Evolutionary conservation across 2,888 invertebrate species (phyloP).

Genomic region (Mythimna ferrago): DNA sequence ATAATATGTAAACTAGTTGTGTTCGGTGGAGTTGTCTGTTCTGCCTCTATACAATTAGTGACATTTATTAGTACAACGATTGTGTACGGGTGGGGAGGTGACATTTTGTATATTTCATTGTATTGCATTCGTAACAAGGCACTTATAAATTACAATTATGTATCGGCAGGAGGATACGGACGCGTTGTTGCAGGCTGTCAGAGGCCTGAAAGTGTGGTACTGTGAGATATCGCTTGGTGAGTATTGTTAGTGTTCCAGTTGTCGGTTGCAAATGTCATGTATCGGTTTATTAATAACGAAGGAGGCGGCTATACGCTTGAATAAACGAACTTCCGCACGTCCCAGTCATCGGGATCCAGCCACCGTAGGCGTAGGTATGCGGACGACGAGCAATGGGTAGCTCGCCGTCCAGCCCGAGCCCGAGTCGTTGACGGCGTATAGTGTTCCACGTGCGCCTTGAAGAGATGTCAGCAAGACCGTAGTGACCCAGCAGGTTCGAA

Average conservation of each 20-base stretch:
- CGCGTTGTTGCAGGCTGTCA: background rate
- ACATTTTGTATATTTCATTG: constrained; percentile 52
- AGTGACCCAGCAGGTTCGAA: too few relatives aligned
- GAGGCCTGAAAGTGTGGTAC: background rate
- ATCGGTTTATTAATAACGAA: background rate
- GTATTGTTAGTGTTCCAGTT: background rate
- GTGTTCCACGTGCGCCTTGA: too few relatives aligned
- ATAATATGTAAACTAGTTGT: constrained; percentile 89
- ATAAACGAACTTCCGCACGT: too few relatives aligned
- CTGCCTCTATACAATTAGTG: constrained; percentile 85
- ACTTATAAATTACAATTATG: constrained; percentile 53
- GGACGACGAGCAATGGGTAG: too few relatives aligned
- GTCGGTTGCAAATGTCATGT: background rate
- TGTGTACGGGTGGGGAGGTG: constrained; percentile 68
- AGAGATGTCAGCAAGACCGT: too few relatives aligned
- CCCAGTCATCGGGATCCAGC: too few relatives aligned
- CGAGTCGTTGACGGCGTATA: too few relatives aligned
- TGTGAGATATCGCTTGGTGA: background rate
- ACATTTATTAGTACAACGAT: constrained; percentile 86
- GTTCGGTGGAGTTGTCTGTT: constrained; percentile 78
- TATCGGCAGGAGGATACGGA: constrained; percentile 6
- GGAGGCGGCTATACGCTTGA: too few relatives aligned
- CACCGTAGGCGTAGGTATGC: too few relatives aligned
- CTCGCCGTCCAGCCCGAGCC: too few relatives aligned
- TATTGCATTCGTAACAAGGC: constrained; percentile 49